Evolutionary conservation across 1,140 invertebrate species (phyloP), one percentile per base, ranked within the genome.

Genomic region (Agraylea sexmaculata): DNA sequence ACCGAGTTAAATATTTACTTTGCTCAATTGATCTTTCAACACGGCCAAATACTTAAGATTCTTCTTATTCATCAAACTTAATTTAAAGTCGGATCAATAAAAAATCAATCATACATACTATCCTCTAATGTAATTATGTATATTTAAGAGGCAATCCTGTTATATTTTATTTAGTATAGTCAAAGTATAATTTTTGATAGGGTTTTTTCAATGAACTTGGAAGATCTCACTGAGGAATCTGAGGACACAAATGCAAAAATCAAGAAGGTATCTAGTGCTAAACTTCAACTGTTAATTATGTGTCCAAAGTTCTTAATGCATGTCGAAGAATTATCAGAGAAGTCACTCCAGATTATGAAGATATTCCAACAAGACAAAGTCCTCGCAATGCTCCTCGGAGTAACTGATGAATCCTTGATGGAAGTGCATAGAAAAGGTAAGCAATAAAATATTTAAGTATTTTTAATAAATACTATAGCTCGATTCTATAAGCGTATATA

Each of bases 361-460:
- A 62, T 83, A 5, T 65, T 87, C 11, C 68, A 75, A 41, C 59
- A 73, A 2, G 78, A 83, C 13, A 76, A 79, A 47, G 77, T 85
- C 4, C 57, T 89, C 19, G 80, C 80, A 5, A 80, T 88, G 69
- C 65, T 87, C 45, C 62, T 87, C 6, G 84, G 85, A 1, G 80
- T 87, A 2, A 66, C 68, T 5, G 75, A 80, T 45, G 61, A 62
- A 4, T 69, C 74, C 43, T 54, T 80, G n/a, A 72, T 64, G 21
- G 69, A 77, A 35, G 58, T 62, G 37, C 77, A 80, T 44, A 71
- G 68, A 52, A 59, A 59, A 51, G 65, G 69, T 69, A 37, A 52
- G 48, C 44, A 17, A 10, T 3, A 11, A 41, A 63, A 58, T 38
- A 56, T 53, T 42, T 48, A 60, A 19, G 50, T 64, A 19, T 49